Evolutionary conservation across 2,888 invertebrate genomes (phyloP).

Genomic region (Drosophila tanythrix): DNA sequence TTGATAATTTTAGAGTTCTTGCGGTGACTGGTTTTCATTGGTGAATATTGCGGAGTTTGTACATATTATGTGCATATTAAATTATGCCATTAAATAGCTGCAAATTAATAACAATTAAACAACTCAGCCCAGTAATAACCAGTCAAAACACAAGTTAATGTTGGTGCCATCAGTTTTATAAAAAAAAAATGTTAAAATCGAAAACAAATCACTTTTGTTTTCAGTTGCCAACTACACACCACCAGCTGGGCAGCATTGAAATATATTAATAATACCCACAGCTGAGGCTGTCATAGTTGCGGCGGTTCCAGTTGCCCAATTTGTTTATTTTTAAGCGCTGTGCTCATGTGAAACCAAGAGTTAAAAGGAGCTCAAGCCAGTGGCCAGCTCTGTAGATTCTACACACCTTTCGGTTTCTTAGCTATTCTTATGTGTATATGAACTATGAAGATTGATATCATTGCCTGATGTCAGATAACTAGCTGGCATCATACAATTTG

Average conservation of each 20-base stretch:
- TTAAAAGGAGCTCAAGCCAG: constrained; percentile 39
- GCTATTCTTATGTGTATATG: constrained; percentile 31
- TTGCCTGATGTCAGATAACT: constrained; percentile 49
- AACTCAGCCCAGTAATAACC: constrained; percentile 47
- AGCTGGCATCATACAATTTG: constrained; percentile 19
- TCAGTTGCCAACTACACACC: constrained; percentile 48
- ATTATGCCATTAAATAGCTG: constrained; percentile 64
- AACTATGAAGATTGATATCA: constrained; percentile 77
- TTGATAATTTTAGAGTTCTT: constrained; percentile 33
- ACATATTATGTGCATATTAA: constrained; percentile 48
- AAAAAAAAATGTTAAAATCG: constrained; percentile 31
- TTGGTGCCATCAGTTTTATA: constrained; percentile 41
- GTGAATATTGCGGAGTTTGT: constrained; percentile 20
- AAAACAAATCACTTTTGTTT: constrained; percentile 77
- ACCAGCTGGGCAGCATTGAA: constrained; percentile 27
- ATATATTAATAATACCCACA: constrained; percentile 55
- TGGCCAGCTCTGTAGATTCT: constrained; percentile 13
- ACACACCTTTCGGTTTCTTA: constrained; percentile 71
- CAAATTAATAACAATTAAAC: constrained; percentile 73
- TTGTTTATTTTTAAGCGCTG: constrained; percentile 55
- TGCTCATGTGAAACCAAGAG: constrained; percentile 67
- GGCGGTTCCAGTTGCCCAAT: constrained; percentile 29
- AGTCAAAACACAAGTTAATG: constrained; percentile 46
- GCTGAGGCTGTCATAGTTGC: constrained; percentile 21
- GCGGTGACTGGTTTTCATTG: background rate